Evolutionary conservation across 1,140 invertebrate genomes (phyloP), one percentile per base, ranked within the genome.

Genomic region (Rhopalosiphum padi): DNA sequence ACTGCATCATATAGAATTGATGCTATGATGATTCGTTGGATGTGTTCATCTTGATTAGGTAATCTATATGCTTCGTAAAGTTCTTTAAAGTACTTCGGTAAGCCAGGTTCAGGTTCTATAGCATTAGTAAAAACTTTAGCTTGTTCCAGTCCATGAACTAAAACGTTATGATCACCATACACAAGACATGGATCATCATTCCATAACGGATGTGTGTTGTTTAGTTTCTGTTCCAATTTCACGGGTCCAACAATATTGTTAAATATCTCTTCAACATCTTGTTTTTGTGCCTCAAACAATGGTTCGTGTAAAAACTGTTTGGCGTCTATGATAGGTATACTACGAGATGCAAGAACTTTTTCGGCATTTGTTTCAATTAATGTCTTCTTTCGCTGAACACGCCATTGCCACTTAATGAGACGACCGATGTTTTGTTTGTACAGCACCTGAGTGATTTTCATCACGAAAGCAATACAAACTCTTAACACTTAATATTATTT

Each of bases 1-100:
- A 97, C 96, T 60, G 97, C 96, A 95, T 98, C 98, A 96, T 97
- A 98, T 88, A 98, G 95, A 95, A 97, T 96, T 3, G 97, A 96
- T 93, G 96, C 96, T 94, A 97, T 95, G 92, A 98, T 97, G 23
- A 96, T 96, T 94, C 96, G 37, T 22, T 86, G 68, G 5, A 93
- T 83, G 30, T 85, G 91, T 96, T 53, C 82, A 43, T 93, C 91
- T 55, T 93, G 91, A 43, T 93, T 41, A 5, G 91, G 91, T 37
- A 93, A 51, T 53, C 11, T 85, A 37, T 93, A 93, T 15, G 91
- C 90, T 37, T 43, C 94, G 94, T 90, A 94, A 90, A 95, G 89
- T 68, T 94, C 94, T 93, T 95, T 89, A 86, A 97, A 95, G 94
- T 95, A 95, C 11, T 96, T 95, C 37, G 97, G 97, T 51, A 97